A percentile compares a stretch with the other conserved stretches of the same genome.
Evolutionary conservation across 2,797 vertebrate genomes (phyloP).

Genomic region (Tamandua tetradactyla): DNA sequence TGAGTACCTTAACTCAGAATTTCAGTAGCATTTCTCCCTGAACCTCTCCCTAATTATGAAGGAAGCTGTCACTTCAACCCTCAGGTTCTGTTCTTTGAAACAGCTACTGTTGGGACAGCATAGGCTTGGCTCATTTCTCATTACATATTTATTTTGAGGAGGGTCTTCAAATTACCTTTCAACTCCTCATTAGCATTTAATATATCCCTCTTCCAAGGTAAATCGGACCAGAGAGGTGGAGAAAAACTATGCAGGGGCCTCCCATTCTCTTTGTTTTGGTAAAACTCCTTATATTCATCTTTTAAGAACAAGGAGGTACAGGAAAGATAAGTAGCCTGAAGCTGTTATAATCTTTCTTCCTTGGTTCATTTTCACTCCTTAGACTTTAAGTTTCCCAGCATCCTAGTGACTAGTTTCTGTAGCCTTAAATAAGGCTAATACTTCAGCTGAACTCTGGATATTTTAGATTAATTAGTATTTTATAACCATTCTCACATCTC

Average conservation of each 20-base stretch:
- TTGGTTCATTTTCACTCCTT: neutral
- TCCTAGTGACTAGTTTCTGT: neutral
- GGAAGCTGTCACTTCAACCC: constrained; percentile 24
- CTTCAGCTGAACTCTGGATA: neutral
- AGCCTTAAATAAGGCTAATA: neutral
- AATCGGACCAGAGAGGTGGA: constrained; percentile 48
- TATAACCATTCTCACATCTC: neutral
- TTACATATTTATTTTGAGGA: constrained; percentile 57
- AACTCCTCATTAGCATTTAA: constrained; percentile 58
- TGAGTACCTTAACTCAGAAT: neutral
- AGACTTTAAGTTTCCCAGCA: neutral
- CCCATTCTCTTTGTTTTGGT: neutral
- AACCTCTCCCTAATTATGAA: constrained; percentile 27
- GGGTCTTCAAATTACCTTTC: constrained; percentile 56
- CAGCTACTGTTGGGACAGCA: neutral
- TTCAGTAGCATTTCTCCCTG: neutral
- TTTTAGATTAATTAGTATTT: neutral
- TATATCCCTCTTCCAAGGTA: constrained; percentile 35
- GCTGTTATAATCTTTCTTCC: neutral
- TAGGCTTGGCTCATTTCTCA: constrained; percentile 54
- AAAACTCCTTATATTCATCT: neutral
- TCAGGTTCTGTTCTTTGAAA: constrained; percentile 59
- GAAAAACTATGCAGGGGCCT: constrained; percentile 15
- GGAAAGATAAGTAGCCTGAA: neutral
- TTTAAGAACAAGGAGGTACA: neutral